phyloP scores from a whole-genome alignment of 2,888 invertebrate genomes.

The Stratiomys singularior region DNA sequence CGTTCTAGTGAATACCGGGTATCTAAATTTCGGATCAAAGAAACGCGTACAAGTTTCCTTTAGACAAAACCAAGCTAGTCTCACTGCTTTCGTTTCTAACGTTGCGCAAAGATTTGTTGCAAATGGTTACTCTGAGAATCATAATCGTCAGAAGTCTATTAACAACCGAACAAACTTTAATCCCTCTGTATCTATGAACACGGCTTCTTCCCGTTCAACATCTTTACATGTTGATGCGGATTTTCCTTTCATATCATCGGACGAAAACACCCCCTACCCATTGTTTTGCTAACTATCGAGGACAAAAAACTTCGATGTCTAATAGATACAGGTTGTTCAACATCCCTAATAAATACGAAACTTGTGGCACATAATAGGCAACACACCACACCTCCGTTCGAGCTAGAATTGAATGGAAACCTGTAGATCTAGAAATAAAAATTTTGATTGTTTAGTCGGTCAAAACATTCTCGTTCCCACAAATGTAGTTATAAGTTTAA shows the following conservation, averaged over 20 bases:
- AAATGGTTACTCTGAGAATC: neutral
- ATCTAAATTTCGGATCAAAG: constrained; percentile 8
- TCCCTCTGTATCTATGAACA: neutral
- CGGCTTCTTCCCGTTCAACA: neutral
- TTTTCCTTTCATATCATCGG: constrained; percentile 21
- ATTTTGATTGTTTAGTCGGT: too few species aligned
- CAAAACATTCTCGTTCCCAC: too few species aligned
- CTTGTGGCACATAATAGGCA: neutral
- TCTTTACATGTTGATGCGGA: neutral
- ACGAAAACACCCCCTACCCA: neutral
- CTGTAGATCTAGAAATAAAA: neutral
- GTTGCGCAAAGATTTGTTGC: neutral
- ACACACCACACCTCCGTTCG: neutral
- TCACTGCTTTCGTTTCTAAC: neutral
- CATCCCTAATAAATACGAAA: neutral
- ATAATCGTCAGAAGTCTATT: too few species aligned
- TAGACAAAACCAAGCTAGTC: neutral
- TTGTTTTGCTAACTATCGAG: too few species aligned
- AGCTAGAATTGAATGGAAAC: neutral
- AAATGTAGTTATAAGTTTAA: neutral
- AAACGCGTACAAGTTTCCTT: neutral
- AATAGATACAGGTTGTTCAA: too few species aligned
- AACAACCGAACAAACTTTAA: too few species aligned
- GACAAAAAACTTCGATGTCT: too few species aligned
- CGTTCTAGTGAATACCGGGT: constrained; percentile 27